These are phyloP conservation scores for Metaphire vulgaris DNA, from an alignment of 1,140 invertebrate species.

Conservation along the genomic window DNA sequence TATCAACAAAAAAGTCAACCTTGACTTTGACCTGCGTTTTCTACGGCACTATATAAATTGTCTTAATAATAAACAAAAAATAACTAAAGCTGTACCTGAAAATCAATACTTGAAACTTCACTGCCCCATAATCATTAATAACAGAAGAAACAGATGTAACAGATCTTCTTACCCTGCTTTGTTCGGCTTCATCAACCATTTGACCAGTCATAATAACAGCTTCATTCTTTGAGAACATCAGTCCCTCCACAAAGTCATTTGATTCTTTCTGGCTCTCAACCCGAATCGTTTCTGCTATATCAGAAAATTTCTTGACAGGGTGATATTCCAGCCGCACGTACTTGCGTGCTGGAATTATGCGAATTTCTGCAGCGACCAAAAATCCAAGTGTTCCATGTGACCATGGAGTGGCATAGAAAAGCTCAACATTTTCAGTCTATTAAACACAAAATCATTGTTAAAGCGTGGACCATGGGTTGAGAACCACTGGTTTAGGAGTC, in stretches of 20 bases:
- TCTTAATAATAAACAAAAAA: too few relatives aligned
- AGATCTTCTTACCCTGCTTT: conserved; percentile 58
- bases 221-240: conserved; percentile 61
- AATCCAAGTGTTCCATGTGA: conserved; percentile 81
- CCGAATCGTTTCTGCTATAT: conserved; percentile 52
- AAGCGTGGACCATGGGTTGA: too few relatives aligned
- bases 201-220: conserved; percentile 71
- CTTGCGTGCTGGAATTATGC: conserved; percentile 64
- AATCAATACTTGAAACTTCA: too few relatives aligned
- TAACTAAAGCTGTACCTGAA: too few relatives aligned
- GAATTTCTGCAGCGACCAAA: conserved; percentile 68
- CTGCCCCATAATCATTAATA: too few relatives aligned
- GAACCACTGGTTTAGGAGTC: too few relatives aligned
- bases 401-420: conserved; percentile 74
- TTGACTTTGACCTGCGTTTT: too few relatives aligned
- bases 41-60: too few relatives aligned
- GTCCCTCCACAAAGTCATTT: conserved; percentile 70
- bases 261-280: conserved; percentile 54
- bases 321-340: conserved; percentile 62
- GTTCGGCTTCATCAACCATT: conserved; percentile 58
- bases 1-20: too few relatives aligned
- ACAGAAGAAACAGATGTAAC: too few relatives aligned
- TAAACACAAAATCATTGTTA: too few relatives aligned
- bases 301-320: conserved; percentile 58
- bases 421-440: conserved; percentile 63